Percentiles rank a stretch among this genome's conserved stretches.
Conservation (phyloP, 2,888 invertebrate genomes). For the Cloeon dipterum region DNA sequence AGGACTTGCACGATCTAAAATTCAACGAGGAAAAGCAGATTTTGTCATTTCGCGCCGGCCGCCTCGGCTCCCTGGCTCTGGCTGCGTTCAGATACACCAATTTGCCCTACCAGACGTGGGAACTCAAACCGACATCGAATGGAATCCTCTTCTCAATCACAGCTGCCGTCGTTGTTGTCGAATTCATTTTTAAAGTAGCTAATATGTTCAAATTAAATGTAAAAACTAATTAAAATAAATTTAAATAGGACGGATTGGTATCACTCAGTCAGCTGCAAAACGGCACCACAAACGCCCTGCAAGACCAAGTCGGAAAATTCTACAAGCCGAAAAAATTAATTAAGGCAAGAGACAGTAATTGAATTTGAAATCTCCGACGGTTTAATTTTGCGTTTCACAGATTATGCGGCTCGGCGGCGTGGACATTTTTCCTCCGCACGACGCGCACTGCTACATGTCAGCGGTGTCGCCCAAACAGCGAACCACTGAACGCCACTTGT, state of each 20-base stretch:
- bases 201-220: not conserved
- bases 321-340: conserved; percentile 33
- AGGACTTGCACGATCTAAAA: conserved; percentile 52
- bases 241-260: conserved; percentile 18
- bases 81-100: conserved; percentile 52
- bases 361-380: too few species aligned
- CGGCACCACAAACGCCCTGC: conserved; percentile 34
- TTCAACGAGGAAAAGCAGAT: conserved; percentile 67
- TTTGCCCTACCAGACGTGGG: conserved; percentile 72
- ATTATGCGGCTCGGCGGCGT: conserved; percentile 41
- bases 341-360: conserved; percentile 26
- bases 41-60: conserved; percentile 50
- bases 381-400: conserved; percentile 13
- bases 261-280: conserved; percentile 28
- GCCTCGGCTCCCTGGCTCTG: conserved; percentile 45
- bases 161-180: conserved; percentile 29
- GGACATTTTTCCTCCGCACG: conserved; percentile 61
- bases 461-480: conserved; percentile 31
- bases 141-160: conserved; percentile 24
- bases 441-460: conserved; percentile 34
- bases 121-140: conserved; percentile 35
- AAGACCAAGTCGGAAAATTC: conserved; percentile 31
- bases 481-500: conserved; percentile 48
- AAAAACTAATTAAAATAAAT: not conserved
- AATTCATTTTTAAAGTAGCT: conserved; percentile 24